Base-by-base conservation (phyloP, 2,797 vertebrate species). In the Tenualosa ilisha region DNA sequence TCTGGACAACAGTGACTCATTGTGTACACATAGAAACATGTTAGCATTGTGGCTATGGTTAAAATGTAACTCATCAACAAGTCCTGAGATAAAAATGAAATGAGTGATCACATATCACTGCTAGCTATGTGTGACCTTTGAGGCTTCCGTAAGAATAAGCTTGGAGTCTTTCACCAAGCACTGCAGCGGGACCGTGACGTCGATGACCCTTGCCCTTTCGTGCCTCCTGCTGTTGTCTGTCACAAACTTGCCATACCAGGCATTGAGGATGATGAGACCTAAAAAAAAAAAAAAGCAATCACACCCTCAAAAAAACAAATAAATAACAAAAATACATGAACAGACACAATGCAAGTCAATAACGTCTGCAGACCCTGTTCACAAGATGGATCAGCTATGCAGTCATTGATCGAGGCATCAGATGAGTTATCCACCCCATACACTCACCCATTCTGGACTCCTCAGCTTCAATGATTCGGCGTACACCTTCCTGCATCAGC, bases 121-220 rank as follows among this genome's bases (percentile, higher is more conserved):
- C 26, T 72, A 37, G 65, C 49, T 24, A 4, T 20, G 51, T 22
- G 50, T 0, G 93, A 99, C 98, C 97, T 99, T 99, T 90, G 97
- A 96, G n/a, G 98, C 95, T 91, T 99, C 98, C 0, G 98, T 99
- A 83, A 99, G 97, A 94, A 99, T 97, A 91, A 99, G 97, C 90
- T 99, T 99, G 0, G 98, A 99, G 93, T 99, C 98, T 89, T 98
- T 99, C 86, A 99, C 98, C 93, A 99, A 94, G 94, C 98, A 99
- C 94, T 99, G 98, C 90, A 99, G 95, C 1, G 98, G 98, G 87
- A 99, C 97, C 0, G 98, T 98, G 90, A 99, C 98, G 0, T 99
- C 98, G 0, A 99, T 99, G 89, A 99, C 98, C 89, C 97, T 98
- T 88, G 97, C 98, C 91, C 95, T 97, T 92, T 99, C 98, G 0